Percentiles rank a stretch among this genome's conserved stretches.
Conservation (phyloP, 2,888 invertebrate genomes). For the Axea sp. region DNA sequence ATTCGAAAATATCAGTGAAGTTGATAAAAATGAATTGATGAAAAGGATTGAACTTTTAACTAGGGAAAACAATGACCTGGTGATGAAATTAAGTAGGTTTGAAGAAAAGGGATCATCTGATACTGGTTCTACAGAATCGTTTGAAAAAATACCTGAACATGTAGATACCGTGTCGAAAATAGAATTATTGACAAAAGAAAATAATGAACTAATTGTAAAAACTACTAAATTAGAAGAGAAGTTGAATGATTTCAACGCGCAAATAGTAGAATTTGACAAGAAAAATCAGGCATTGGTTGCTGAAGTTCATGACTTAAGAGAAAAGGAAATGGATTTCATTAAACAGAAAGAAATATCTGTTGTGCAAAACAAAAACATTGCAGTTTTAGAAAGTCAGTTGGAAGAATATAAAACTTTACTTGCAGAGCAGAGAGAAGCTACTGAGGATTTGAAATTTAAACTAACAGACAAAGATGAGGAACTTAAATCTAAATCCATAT, state of each 20-base stretch:
- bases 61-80: slow-evolving; percentile 72
- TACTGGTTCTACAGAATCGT: slow-evolving; percentile 77
- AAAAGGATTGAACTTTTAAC: slow-evolving; percentile 73
- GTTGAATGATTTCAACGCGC: slow-evolving; percentile 59
- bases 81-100: slow-evolving; percentile 70
- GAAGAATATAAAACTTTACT: slow-evolving; percentile 82
- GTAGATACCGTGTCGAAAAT: slow-evolving; percentile 68
- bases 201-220: slow-evolving; percentile 73
- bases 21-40: slow-evolving; percentile 70
- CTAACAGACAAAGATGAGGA: slow-evolving; percentile 79
- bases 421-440: slow-evolving; percentile 82
- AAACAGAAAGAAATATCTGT: too few species aligned
- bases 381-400: slow-evolving; percentile 71
- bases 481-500: slow-evolving; percentile 78
- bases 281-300: slow-evolving; percentile 39
- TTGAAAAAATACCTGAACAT: slow-evolving; percentile 75
- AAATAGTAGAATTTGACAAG: slow-evolving; percentile 33
- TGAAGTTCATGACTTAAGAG: slow-evolving; percentile 67
- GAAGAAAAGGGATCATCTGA: slow-evolving; percentile 77
- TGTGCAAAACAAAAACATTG: not conserved
- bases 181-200: slow-evolving; percentile 71
- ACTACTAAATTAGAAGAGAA: slow-evolving; percentile 73
- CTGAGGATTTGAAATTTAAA: slow-evolving; percentile 82
- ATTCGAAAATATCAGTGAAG: slow-evolving; percentile 72
- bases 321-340: slow-evolving; percentile 54